Base-by-base conservation (phyloP, 2,797 vertebrate genomes). In the Channa striata region DNA sequence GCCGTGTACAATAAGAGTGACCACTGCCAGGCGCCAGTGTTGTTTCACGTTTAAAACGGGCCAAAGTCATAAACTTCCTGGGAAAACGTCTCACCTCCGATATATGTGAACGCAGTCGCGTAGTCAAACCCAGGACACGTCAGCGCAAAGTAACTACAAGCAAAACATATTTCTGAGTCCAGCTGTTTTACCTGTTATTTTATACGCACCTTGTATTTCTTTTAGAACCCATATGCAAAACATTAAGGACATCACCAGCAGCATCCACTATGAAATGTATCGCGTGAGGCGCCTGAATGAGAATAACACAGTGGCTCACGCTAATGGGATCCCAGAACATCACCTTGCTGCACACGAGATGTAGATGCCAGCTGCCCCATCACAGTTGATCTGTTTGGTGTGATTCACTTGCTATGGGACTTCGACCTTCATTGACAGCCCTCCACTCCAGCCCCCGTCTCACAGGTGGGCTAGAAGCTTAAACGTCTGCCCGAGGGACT, bases 221-320 rank as follows among this genome's bases (percentile, higher is more conserved):
- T 34, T 0, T 89, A 99, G 97, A 94, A 98, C 96, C 44, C 97
- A 99, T 89, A 99, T 99, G 97, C 97, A 99, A 93, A 99, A 98
- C 92, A 97, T 99, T 70, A 99, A 99, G 89, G 97, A 99, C 89
- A 98, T 99, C 87, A 98, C 97, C 93, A 97, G 97, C 95, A 96
- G 93, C 93, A 98, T 98, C 94, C 97, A 99, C 90, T 99, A 98
- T 1, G 97, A 99, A 88, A 96, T 97, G 76, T 99, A 99, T 86
- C 96, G 97, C 0, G 97, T 99, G 62, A 95, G 96, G 65, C 95
- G 97, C 58, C 96, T 99, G 87, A 97, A 97, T 0, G 97, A 99
- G 86, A 95, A 91, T 57, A 95, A 94, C 90, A 91, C 89, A 0
- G 82, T 66, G 85, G 84, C 78, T 65, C 92, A 94, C 65, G 94